Percentiles rank a stretch among this genome's conserved stretches.
phyloP scores from a whole-genome alignment of 2,888 invertebrate genomes.

The Sminthurides aquaticus region DNA sequence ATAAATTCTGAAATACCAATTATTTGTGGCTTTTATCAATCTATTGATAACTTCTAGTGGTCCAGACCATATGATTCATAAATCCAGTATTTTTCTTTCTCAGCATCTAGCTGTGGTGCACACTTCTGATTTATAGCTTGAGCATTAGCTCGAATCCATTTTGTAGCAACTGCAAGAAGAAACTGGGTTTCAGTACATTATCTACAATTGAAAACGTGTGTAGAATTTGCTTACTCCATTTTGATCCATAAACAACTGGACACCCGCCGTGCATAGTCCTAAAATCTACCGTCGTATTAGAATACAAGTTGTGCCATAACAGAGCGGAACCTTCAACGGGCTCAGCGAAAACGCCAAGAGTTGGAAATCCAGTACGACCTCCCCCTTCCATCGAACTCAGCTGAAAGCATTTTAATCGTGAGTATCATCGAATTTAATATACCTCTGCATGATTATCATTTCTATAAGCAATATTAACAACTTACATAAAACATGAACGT shows the following conservation, averaged over 20 bases:
- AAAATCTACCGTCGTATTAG: neutral
- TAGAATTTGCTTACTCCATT: neutral
- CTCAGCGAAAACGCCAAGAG: neutral
- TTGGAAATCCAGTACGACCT: neutral
- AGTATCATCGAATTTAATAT: neutral
- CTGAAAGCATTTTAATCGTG: neutral
- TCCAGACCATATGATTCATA: neutral
- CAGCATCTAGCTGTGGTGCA: neutral
- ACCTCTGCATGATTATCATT: no score
- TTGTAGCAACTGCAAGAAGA: slow-evolving; percentile 1
- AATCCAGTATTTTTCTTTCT: neutral
- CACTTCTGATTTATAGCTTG: neutral
- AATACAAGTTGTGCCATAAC: neutral
- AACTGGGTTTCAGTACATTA: neutral
- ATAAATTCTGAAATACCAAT: no score
- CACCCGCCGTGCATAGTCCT: neutral
- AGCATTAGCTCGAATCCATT: neutral
- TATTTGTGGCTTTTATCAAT: no score
- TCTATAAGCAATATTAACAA: no score
- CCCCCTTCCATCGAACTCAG: neutral
- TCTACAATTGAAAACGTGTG: neutral
- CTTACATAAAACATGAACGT: neutral
- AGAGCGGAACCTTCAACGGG: neutral
- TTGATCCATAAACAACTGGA: neutral
- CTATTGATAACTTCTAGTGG: no score